Evolutionary conservation across 2,888 invertebrate species (phyloP).

Genomic region (Yponomeuta evonymella): DNA sequence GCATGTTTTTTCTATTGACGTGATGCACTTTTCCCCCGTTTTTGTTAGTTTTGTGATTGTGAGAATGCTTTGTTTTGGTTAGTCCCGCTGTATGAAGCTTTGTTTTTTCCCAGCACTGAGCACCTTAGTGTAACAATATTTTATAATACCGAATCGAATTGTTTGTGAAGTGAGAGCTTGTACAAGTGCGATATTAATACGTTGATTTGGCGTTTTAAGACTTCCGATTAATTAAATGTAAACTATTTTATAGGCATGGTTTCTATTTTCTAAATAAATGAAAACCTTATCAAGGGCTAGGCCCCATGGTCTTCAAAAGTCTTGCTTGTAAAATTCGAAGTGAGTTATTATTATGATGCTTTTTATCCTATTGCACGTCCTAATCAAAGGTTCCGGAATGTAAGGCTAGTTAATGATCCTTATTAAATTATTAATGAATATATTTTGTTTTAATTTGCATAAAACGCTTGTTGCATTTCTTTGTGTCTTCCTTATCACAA

Average conservation of each 20-base stretch:
- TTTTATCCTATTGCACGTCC: not conserved
- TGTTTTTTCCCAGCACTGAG: conserved; percentile 47
- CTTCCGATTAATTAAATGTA: too few species aligned
- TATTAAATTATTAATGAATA: not conserved
- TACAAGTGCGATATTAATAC: too few species aligned
- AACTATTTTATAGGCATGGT: not conserved
- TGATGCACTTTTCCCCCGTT: conserved; percentile 68
- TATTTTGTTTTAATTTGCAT: not conserved
- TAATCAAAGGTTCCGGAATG: not conserved
- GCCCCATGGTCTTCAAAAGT: not conserved
- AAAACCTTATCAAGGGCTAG: not conserved
- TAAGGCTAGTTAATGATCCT: not conserved
- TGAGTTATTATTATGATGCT: not conserved
- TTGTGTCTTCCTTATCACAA: not conserved
- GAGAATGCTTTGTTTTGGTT: conserved; percentile 67
- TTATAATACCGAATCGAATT: not conserved
- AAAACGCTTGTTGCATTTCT: not conserved
- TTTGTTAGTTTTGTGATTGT: conserved; percentile 56
- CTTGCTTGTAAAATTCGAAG: not conserved
- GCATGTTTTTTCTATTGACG: conserved; percentile 59
- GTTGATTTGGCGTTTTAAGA: not conserved
- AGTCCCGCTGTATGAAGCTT: conserved; percentile 44
- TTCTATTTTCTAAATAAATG: not conserved
- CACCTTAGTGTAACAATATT: conserved; percentile 33
- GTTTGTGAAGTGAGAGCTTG: too few species aligned